Percentiles rank a stretch among this genome's conserved stretches.
Conservation (phyloP, 1,140 invertebrate genomes). For the Maniola jurtina region DNA sequence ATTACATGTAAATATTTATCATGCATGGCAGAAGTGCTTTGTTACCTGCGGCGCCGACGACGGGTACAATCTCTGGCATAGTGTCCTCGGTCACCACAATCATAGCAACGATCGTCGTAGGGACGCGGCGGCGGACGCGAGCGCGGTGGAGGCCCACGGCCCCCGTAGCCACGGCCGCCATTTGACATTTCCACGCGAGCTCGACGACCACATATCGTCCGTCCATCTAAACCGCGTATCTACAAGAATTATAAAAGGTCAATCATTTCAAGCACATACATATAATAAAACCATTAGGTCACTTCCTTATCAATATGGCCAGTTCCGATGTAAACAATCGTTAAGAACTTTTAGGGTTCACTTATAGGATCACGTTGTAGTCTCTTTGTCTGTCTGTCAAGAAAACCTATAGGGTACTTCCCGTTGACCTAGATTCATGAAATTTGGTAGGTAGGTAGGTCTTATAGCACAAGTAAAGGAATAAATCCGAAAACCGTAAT, state of each 20-base stretch:
- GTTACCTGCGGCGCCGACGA: constrained; percentile 81
- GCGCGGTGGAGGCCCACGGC: constrained; percentile 79
- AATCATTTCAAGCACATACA: background rate
- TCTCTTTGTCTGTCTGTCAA: no score
- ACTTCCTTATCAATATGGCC: no score
- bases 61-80: constrained; percentile 93
- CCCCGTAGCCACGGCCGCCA: constrained; percentile 86
- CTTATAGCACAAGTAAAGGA: no score
- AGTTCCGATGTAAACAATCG: no score
- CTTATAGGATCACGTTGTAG: no score
- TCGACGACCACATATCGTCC: constrained; percentile 91
- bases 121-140: constrained; percentile 85
- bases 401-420: no score
- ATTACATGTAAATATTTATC: constrained; percentile 7
- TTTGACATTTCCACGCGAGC: constrained; percentile 96
- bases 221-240: constrained; percentile 82
- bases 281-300: background rate
- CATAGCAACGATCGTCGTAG: constrained; percentile 92
- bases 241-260: constrained; percentile 27
- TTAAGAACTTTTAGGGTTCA: no score
- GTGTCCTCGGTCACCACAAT: constrained; percentile 94
- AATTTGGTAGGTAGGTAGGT: no score
- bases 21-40: constrained; percentile 22
- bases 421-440: no score
- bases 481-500: no score